Base-by-base conservation (phyloP, 2,113 vertebrate genomes). In the Equus quagga region DNA sequence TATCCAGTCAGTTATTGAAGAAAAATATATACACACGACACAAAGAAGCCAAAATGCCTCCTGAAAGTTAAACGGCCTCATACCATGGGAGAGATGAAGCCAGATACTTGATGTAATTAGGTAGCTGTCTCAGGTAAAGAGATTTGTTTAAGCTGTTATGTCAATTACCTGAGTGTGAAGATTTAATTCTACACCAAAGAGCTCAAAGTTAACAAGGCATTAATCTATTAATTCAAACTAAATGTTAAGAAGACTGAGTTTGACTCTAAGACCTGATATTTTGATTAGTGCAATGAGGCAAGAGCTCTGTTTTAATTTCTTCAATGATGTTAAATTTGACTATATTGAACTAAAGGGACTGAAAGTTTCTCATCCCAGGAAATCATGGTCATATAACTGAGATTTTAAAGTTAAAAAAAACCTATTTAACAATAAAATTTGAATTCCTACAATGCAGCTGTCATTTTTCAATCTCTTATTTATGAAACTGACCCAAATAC, bases 301-400 rank as follows among this genome's bases (percentile, higher is more conserved):
- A 4, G 15, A 79, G 33, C 7, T 79, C 46, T 79, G 3, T 64
- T 88, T 78, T 93, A 89, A 92, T 94, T 87, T 88, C 15, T n/a
- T 83, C 21, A 87, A 17, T 56, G 60, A 92, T 72, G 44, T 90
- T 94, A 62, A 84, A 91, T 96, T 91, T 91, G 51, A 83, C 36
- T 36, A 8, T 62, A 56, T 80, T 26, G 62, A 95, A 62, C 26
- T 28, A 51, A 91, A 95, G 3, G 21, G 1, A 62, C 36, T 81
- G 72, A 87, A 80, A 6, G 0, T 72, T 96, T 95, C 41, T 49
- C 12, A 79, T 44, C 33, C n/a, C 72, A 62, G 62, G 56, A 60
- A 86, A 76, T 82, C 76, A 83, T 0, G 12, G 23, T 76, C 3
- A 5, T 69, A 54, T 58, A 60, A 72, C 14, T 65, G 65, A 79